Evolutionary conservation across 30 jellyfish, hydroid and myxozoan genomes (phyloP), one percentile per base, ranked within the genome.

Genomic region (Mastigias papua): DNA sequence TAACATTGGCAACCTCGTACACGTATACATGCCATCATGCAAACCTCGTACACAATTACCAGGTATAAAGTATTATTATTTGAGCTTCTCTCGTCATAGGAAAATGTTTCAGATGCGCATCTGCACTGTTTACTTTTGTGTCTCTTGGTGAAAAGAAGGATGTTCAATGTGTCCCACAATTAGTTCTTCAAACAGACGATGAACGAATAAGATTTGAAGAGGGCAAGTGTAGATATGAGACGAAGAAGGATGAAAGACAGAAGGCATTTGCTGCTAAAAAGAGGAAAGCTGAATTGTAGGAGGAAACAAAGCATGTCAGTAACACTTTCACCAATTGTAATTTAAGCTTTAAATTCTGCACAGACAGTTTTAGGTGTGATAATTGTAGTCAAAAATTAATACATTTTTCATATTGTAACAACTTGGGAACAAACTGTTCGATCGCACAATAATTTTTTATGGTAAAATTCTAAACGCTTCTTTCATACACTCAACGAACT

Each of bases 81-180:
- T 58, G 80, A 1, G 7, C 65, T 32, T 51, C 19, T 69, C 62
- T 62, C 57, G 17, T 81, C 48, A n/a, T 50, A 92, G 98, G 97
- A 20, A 48, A 67, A 37, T 72, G 93, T 48, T 92, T 79, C 49
- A 82, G 96, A 3, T 73, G 95, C 72, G 93, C 71, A 17, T 86
- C 96, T 7, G 98, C 98, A 21, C 33, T 80, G 70, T 92, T 92
- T 75, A 92, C 98, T 13, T 92, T 64, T 66, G 98, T 92, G 16
- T 80, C 98, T 1, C 76, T 92, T 76, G 96, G 86, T 66, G 86
- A 80, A 26, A 78, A 92, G 57, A 69, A 84, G 27, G 66, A 50
- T 17, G 90, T 77, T 20, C 75, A 28, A 60, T 63, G 63, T 0
- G 97, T 92, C 10, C 98, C 98, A 9, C 93, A 86, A 66, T 78